Base-by-base conservation (phyloP, 1,140 invertebrate genomes). In the Drosophila pandora region DNA sequence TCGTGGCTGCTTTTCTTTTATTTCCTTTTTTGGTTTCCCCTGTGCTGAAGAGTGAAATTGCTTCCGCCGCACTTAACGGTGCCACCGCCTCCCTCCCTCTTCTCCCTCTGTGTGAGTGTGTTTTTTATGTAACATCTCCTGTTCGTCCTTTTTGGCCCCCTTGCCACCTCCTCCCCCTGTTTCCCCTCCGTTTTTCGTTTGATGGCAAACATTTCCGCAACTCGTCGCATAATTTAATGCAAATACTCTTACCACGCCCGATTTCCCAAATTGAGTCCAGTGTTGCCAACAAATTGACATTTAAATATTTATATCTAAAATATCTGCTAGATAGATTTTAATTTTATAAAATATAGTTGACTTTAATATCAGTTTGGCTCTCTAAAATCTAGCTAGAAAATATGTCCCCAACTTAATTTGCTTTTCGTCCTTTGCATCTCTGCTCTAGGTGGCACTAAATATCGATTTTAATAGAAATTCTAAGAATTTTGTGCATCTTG, bases 211-310 rank as follows among this genome's bases (percentile, higher is more conserved):
- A 85, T 85, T 87, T 85, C 81, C 81, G 81, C 74, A 82, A 83
- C 78, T 87, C 81, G 81, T 87, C 81, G 81, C 82, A 85, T 87
- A 85, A 85, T 85, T 85, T 87, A 85, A 85, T 85, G 81, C 81
- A 87, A 85, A 85, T 85, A 84, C 81, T 48, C 70, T 41, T 48
- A 43, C 48, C 58, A 48, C 47, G 21, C 23, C 69, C 59, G 49
- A 65, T 55, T 58, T 55, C 49, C n/a, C 47, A n/a, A 12, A 41
- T 61, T 21, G 3, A 30, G 45, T 9, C 1, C 12, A 65, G 63
- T 45, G 63, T 52, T 67, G 63, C 10, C 59, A 21, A 25, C 17
- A 9, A 17, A 22, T 13, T 5, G 8, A 2, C 9, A 6, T 25
- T 3, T 10, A 47, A 47, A 47, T 22, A 47, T 4, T 23, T 10